Evolutionary conservation across 2,113 vertebrate genomes (phyloP), one percentile per base, ranked within the genome.

Genomic region (Odocoileus virginianus): DNA sequence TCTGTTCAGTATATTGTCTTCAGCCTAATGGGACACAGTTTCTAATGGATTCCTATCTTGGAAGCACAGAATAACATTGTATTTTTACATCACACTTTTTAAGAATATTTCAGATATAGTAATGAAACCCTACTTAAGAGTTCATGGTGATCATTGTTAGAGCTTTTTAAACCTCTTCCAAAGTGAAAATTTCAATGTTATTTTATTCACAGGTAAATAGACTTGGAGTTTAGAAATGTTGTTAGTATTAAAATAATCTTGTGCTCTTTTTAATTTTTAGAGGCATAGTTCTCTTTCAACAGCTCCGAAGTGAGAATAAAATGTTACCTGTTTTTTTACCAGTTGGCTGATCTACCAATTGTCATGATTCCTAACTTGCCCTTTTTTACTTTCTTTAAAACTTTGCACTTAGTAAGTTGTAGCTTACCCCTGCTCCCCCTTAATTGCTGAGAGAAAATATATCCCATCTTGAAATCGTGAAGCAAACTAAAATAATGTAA

Each of bases 1-100:
- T 91, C n/a, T 91, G 4, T 67, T 96, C 67, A 61, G 23, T 95
- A 97, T 90, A 93, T 94, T 58, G 30, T 13, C 25, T 92, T 96
- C 50, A 81, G 23, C 33, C 45, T 91, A 79, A n/a, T 71, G 78
- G 58, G 45, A 57, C 47, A 87, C 4, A 55, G 17, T 87, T 82
- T 91, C 52, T 91, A 82, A 58, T 67, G 33, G 33, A 76, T 82
- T 78, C 9, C 16, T 87, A 16, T 95, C 85, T 76, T 33, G 85
- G 78, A 95, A 86, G 23, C 30, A 88, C 60, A 55, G 54, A 90
- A 58, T 55, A 86, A 79, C 7, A 78, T 23, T 91, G n/a, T 82
- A 67, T 87, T 97, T 94, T 91, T 93, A 67, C 50, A 25, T 88
- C 58, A 74, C n/a, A 89, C 25, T 95, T 27, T 45, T 89, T 74